A percentile compares a stretch with the other conserved stretches of the same genome.
These are phyloP conservation scores for Drosophila maculinotata DNA, from an alignment of 2,888 invertebrate species.

Conservation along the genomic window DNA sequence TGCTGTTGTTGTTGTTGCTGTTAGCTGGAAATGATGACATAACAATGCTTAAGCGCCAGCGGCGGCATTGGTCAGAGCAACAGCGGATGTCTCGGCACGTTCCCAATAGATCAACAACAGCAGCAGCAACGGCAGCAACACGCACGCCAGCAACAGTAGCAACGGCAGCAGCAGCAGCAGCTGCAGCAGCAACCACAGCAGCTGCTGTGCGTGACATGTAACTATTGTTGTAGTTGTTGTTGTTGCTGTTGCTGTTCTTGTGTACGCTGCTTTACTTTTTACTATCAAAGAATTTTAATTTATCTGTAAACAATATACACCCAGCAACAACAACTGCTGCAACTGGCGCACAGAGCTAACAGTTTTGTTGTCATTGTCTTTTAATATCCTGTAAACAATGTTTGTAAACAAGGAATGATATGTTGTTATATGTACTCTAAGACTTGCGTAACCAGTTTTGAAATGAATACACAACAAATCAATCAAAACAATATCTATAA, in stretches of 20 bases:
- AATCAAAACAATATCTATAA: constrained; percentile 9
- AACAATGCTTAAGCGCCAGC: constrained; percentile 77
- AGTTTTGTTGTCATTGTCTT: constrained; percentile 39
- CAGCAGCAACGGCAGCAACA: constrained; percentile 19
- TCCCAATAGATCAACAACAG: constrained; percentile 73
- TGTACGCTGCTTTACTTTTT: constrained; percentile 57
- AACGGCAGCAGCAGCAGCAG: constrained; percentile 36
- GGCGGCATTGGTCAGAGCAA: constrained; percentile 64
- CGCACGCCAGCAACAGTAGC: constrained; percentile 35
- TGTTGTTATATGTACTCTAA: background rate
- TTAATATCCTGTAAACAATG: constrained; percentile 48
- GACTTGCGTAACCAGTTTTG: background rate
- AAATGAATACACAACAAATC: background rate
- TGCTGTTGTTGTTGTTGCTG: constrained; percentile 39
- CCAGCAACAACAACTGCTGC: constrained; percentile 13
- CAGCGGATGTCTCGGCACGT: constrained; percentile 75
- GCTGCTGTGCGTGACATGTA: constrained; percentile 59
- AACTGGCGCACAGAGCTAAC: constrained; percentile 10
- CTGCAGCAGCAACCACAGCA: constrained; percentile 36
- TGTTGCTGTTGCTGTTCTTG: constrained; percentile 19
- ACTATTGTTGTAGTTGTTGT: constrained; percentile 40
- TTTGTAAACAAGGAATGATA: constrained; percentile 6
- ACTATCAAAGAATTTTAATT: constrained; percentile 77
- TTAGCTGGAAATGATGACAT: constrained; percentile 76
- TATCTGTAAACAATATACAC: constrained; percentile 72